These are phyloP conservation scores for Ceraclea dissimilis DNA, from an alignment of 2,888 invertebrate genomes.

Conservation along the genomic window DNA sequence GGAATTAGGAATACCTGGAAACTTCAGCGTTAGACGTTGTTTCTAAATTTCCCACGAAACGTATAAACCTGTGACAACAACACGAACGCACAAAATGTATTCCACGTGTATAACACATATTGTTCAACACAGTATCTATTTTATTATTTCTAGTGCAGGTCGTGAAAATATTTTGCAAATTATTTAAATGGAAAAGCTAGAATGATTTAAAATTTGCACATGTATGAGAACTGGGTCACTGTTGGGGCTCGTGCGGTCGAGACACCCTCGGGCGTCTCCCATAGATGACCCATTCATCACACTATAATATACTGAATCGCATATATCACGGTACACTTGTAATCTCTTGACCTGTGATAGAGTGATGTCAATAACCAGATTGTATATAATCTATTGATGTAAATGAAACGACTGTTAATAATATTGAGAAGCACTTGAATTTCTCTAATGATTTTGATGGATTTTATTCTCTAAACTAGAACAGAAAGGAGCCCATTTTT, in stretches of 20 bases:
- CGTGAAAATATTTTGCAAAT: neutral
- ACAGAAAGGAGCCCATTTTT: no score
- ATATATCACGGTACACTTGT: neutral
- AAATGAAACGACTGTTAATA: conserved; percentile 2
- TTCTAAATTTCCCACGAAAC: no score
- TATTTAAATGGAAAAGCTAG: neutral
- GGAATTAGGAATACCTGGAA: no score
- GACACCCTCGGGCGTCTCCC: neutral
- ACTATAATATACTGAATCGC: neutral
- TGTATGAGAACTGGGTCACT: neutral
- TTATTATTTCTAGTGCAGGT: neutral
- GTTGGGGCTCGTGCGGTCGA: neutral
- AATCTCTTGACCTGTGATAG: neutral
- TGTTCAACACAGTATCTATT: no score
- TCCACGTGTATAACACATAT: no score
- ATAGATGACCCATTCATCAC: neutral
- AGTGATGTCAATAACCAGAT: no score
- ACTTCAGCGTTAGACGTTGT: no score
- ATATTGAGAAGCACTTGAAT: no score
- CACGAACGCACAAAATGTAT: neutral
- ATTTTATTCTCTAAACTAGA: no score
- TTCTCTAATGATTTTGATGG: no score
- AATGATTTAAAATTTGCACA: neutral
- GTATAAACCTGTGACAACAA: neutral
- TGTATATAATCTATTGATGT: no score